A percentile compares a stretch with the other conserved stretches of the same genome.
Conservation (phyloP, 37 sponge, comb jelly and placozoan genomes). For the Halisarca cf. caerulea region DNA sequence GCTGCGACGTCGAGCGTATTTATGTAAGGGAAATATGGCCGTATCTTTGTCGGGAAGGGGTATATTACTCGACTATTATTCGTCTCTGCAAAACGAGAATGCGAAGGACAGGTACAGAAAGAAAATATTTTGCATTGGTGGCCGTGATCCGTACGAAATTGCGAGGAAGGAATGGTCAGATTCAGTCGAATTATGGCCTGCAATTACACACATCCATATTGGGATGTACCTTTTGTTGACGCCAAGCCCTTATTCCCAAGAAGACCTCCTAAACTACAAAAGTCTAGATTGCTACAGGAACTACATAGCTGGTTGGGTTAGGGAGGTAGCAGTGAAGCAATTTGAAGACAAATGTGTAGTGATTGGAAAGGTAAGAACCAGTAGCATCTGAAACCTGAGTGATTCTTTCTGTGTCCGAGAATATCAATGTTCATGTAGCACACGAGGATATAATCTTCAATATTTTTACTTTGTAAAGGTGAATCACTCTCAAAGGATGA, state of each 20-base stretch:
- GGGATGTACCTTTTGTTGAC: background rate
- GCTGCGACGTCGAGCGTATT: too few species aligned
- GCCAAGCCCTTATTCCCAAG: background rate
- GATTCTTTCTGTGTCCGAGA: background rate
- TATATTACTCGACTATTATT: background rate
- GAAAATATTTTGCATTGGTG: constrained; percentile 11
- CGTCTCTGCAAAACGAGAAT: background rate
- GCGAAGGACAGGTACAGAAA: constrained; percentile 25
- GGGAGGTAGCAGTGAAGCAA: constrained; percentile 37
- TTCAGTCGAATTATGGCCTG: background rate
- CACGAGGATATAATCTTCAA: too few species aligned
- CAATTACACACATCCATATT: background rate
- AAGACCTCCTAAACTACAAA: constrained; percentile 68
- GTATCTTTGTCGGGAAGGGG: background rate
- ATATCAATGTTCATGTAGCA: background rate
- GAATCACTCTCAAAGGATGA: too few species aligned
- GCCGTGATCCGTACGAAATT: constrained; percentile 35
- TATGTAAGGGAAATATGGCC: too few species aligned
- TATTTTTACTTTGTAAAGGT: background rate
- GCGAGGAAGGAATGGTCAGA: background rate
- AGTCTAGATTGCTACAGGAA: constrained; percentile 59
- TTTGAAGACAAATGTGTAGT: too few species aligned
- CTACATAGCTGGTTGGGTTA: constrained; percentile 62
- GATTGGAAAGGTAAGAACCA: too few species aligned
- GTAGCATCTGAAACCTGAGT: too few species aligned